Conservation (phyloP, 30 jellyfish, hydroid and myxozoan species). For the Nemopilema nomurai region DNA sequence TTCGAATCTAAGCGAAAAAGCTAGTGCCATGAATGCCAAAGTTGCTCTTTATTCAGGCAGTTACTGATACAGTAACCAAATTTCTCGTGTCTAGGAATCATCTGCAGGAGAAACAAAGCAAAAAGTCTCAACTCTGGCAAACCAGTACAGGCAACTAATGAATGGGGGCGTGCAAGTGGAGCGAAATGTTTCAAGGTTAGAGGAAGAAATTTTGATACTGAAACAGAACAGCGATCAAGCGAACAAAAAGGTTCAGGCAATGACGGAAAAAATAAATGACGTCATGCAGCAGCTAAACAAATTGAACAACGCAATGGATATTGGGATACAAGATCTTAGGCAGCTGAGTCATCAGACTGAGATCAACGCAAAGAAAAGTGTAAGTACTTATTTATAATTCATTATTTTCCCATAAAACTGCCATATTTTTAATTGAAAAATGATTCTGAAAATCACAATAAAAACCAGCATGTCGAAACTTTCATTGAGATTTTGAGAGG, state of each 20-base stretch:
- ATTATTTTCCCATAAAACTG: background rate
- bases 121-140: constrained; percentile 13
- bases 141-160: constrained; percentile 42
- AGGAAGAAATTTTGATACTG: constrained; percentile 53
- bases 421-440: background rate
- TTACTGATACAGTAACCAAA: background rate
- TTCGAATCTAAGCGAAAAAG: no score
- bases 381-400: background rate
- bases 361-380: constrained; percentile 41
- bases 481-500: no score
- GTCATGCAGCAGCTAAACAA: constrained; percentile 43
- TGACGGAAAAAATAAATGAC: constrained; percentile 42
- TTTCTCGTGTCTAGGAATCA: constrained; percentile 22
- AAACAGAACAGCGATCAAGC: constrained; percentile 46
- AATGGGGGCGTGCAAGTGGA: constrained; percentile 57
- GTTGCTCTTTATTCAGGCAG: background rate
- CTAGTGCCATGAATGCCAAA: no score
- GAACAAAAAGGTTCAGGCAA: constrained; percentile 39
- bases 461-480: background rate
- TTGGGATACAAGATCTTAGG: constrained; percentile 57
- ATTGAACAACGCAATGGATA: constrained; percentile 45
- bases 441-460: background rate
- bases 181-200: constrained; percentile 41
- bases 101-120: constrained; percentile 22
- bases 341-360: constrained; percentile 72